Evolutionary conservation across 1,140 invertebrate genomes (phyloP), one percentile per base, ranked within the genome.

Genomic region (Lordiphosa collinella): DNA sequence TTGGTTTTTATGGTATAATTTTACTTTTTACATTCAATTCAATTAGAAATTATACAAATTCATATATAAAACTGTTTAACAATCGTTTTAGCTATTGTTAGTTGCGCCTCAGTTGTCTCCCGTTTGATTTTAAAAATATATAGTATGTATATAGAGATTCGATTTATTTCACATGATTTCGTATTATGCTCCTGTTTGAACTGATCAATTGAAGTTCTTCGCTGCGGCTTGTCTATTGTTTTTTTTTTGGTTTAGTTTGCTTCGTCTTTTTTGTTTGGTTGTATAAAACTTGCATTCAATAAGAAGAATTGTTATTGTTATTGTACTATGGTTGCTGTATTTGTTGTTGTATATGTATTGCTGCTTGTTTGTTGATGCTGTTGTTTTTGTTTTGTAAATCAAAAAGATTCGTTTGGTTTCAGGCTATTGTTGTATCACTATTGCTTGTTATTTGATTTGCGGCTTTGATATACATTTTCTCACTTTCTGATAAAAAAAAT

Each of bases 281-380:
- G 72, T 72, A 73, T 76, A 69, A 84, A 84, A 84, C 54, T 72
- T 59, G 60, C 38, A 29, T 29, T 84, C 63, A 70, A 70, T 78
- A 73, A 78, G 78, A 84, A 78, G 84, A 84, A 73, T 58, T 52
- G 38, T 48, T 73, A 55, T 78, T 71, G 36, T 82, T 82, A 82
- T 86, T 86, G 80, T 86, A 86, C 80, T 86, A 78, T 86, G 75
- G 82, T 86, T 86, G 65, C 79, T 62, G 60, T 53, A 60, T 60
- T 40, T 72, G 59, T 40, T 40, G 14, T 22, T 49, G 44, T 84
- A 84, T 84, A 76, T 82, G 76, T 73, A 55, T 78, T 71, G 36
- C 84, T 82, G 84, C 86, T 86, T 80, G 86, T 79, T 75, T 86
- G 67, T 86, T 72, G 82, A 86, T 86, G 61, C 79, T 62, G 60